A percentile compares a stretch with the other conserved stretches of the same genome.
These are phyloP conservation scores for Hiodon alosoides DNA, from an alignment of 2,113 vertebrate species.

Conservation along the genomic window DNA sequence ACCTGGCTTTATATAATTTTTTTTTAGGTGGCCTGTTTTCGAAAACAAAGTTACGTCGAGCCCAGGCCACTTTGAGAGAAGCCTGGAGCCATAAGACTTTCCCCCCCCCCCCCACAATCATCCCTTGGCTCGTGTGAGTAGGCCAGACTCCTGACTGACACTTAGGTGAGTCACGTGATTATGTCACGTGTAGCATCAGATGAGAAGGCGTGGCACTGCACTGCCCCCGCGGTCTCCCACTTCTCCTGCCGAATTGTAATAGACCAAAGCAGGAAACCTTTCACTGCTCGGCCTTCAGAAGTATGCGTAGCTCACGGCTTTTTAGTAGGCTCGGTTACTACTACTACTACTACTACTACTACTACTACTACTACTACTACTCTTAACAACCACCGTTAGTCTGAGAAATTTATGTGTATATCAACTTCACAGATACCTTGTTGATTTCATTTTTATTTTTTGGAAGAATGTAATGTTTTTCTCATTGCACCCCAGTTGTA, in stretches of 20 bases:
- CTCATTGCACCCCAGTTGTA: not conserved
- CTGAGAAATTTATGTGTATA: not conserved
- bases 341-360: not conserved
- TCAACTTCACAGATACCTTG: not conserved
- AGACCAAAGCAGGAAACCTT: no score
- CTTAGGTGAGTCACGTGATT: no score
- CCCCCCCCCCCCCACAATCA: no score
- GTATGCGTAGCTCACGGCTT: not conserved
- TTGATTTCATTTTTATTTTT: not conserved
- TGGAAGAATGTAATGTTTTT: not conserved
- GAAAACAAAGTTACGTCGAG: no score
- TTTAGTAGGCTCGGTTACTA: not conserved
- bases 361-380: not conserved
- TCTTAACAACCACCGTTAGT: not conserved
- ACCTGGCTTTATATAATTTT: not conserved
- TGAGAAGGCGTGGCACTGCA: no score
- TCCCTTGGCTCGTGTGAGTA: no score
- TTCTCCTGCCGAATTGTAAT: no score
- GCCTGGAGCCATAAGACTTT: no score
- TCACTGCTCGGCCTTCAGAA: not conserved
- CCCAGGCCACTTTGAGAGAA: no score
- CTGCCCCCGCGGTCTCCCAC: no score
- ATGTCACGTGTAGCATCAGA: no score
- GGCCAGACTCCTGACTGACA: no score
- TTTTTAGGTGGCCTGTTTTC: not conserved